Conservation (phyloP, 2,888 invertebrate species). For the Pollenia angustigena region DNA sequence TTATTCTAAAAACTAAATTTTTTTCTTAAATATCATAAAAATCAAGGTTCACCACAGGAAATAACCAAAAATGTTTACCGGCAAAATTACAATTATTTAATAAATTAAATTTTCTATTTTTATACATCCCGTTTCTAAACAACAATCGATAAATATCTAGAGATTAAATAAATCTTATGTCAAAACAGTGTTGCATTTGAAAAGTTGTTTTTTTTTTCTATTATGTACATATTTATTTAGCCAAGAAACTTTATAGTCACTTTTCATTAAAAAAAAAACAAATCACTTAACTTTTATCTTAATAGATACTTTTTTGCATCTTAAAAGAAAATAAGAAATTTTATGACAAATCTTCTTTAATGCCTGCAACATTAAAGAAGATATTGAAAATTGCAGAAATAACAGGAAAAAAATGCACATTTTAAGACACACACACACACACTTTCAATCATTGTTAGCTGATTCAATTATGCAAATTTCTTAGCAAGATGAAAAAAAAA, state of each 20-base stretch:
- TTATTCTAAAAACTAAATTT: background rate
- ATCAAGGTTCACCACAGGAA: conserved; percentile 37
- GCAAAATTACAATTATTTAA: background rate
- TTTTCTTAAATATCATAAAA: background rate
- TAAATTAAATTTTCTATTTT: too few species aligned
- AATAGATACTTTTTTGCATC: background rate
- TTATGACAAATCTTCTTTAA: conserved; percentile 11
- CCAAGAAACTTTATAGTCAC: background rate
- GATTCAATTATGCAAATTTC: conserved; percentile 62
- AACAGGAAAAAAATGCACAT: conserved; percentile 11
- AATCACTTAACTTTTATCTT: background rate
- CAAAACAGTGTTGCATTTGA: background rate
- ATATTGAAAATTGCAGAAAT: too few species aligned
- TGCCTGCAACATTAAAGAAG: conserved; percentile 25
- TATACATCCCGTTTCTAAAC: background rate
- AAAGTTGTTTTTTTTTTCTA: background rate
- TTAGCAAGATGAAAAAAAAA: background rate
- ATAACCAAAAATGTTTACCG: conserved; percentile 47
- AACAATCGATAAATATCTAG: background rate
- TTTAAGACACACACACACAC: background rate
- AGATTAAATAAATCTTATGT: background rate
- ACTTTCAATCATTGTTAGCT: conserved; percentile 39
- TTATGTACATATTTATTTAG: background rate
- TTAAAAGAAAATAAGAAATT: conserved; percentile 9
- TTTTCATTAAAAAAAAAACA: background rate